phyloP scores from a whole-genome alignment of 2,888 invertebrate species.

The Nemotelus nigrinus region DNA sequence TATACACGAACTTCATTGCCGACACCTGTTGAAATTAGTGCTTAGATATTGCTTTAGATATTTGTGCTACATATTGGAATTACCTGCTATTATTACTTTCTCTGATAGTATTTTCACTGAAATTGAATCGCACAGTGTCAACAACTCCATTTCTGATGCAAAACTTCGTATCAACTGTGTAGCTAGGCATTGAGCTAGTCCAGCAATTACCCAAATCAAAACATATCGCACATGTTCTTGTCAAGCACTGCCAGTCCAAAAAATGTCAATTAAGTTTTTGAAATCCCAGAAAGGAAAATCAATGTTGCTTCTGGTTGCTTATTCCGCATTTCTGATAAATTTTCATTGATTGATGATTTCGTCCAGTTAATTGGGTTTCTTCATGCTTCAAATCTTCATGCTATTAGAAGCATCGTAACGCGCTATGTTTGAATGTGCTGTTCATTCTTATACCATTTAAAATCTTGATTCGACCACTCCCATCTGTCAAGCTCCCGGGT shows the following conservation, averaged over 20 bases:
- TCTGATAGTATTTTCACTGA: conserved; percentile 20
- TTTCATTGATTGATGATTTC: too few relatives aligned
- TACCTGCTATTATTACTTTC: conserved; percentile 18
- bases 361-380: too few relatives aligned
- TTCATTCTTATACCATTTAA: conserved; percentile 9
- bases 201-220: not conserved
- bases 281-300: too few relatives aligned
- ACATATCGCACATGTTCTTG: not conserved
- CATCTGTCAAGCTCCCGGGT: conserved; percentile 26
- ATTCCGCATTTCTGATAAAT: too few relatives aligned
- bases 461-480: conserved; percentile 37
- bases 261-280: not conserved
- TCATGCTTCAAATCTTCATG: too few relatives aligned
- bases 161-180: not conserved
- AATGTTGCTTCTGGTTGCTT: too few relatives aligned
- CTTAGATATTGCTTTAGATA: too few relatives aligned
- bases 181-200: too few relatives aligned
- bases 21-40: conserved; percentile 49
- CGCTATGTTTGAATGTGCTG: too few relatives aligned
- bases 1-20: conserved; percentile 53
- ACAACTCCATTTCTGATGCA: not conserved
- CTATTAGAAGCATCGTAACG: too few relatives aligned
- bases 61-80: not conserved
- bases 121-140: conserved; percentile 35
- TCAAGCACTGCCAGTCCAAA: conserved; percentile 15